A percentile compares a stretch with the other conserved stretches of the same genome.
Conservation (phyloP, 2,888 invertebrate species). For the Dasypolia templi region DNA sequence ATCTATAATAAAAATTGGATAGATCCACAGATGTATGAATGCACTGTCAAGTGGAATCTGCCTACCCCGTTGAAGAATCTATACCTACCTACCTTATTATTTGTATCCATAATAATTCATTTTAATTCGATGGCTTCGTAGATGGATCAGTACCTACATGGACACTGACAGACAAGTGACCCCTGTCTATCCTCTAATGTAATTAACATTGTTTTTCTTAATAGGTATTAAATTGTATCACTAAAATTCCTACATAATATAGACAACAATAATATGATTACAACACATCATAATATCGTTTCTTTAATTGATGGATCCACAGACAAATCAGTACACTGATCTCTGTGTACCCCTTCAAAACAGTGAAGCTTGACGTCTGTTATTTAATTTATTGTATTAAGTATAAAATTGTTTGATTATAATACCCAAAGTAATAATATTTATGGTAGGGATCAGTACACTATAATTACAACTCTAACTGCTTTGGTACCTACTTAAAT, state of each 20-base stretch:
- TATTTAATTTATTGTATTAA: neutral
- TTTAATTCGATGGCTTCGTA: neutral
- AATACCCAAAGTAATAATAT: neutral
- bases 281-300: neutral
- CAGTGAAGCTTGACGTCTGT: neutral
- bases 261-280: no score
- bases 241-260: no score
- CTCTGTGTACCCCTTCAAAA: neutral
- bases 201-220: no score
- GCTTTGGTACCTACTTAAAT: neutral
- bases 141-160: neutral
- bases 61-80: neutral
- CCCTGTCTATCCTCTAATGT: neutral
- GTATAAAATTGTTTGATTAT: neutral
- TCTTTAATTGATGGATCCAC: neutral
- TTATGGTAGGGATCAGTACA: neutral
- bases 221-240: no score
- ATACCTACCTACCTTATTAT: neutral
- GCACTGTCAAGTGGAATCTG: no score
- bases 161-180: neutral
- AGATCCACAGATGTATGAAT: neutral
- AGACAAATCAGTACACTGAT: neutral
- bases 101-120: neutral
- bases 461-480: neutral
- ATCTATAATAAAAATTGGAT: neutral